Base-by-base conservation (phyloP, 2,888 invertebrate species). In the Melanchra persicariae region DNA sequence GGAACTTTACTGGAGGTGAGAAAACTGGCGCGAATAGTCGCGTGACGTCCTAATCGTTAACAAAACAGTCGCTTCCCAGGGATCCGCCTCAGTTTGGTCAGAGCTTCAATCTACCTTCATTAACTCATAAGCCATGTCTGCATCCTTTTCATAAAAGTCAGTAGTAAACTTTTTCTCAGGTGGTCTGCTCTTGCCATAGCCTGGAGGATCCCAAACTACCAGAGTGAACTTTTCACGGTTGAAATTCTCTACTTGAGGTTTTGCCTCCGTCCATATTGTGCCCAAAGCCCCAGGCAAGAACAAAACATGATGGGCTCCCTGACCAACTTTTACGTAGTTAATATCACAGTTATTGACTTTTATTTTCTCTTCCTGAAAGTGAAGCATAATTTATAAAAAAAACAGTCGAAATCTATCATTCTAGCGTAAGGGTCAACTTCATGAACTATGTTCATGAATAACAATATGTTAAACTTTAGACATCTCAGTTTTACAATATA, bases 151-250 rank as follows among this genome's bases (percentile, higher is more conserved):
- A 85, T 97, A 97, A 90, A 98, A 98, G 84, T 98, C 96, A 0
- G 95, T 85, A 0, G 96, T 94, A 89, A 98, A 98, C 22, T 96
- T 94, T 79, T 98, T 96, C 34, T 97, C 94, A 0, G 98, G 98
- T 0, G 98, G 98, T 77, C 97, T 96, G 74, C 98, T 98, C 75
- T 97, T 97, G 1, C 99, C 99, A 93, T 98, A 98, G 0, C 99
- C 99, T 0, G 98, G 98, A 0, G 98, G 98, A 92, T 99, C 99
- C 98, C 98, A 98, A 0, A 97, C 98, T 12, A 97, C 91, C 34
- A 97, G 81, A 1, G 97, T 97, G 81, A 97, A 97, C 86, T 97
- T 96, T 2, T 96, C 92, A 75, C 91, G 93, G 88, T 97, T 94
- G 45, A 98, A 92, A 69, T 97, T 96, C 84, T 97, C 97, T 12